Evolutionary conservation across 2,113 vertebrate genomes (phyloP), one percentile per base, ranked within the genome.

Genomic region (Coptodon bakossiorum): DNA sequence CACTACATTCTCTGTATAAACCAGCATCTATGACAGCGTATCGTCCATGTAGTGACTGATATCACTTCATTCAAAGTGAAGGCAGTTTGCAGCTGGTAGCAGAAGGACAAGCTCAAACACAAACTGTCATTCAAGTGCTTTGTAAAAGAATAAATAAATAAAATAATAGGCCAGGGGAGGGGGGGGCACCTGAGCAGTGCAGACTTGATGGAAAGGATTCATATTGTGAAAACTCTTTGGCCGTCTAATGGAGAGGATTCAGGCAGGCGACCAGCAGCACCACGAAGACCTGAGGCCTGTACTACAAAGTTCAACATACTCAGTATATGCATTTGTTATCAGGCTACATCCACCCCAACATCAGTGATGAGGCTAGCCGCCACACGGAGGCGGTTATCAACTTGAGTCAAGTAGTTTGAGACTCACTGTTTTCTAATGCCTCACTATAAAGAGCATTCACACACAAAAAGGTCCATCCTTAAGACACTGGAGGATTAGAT

Each of bases 101-200:
- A 7, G n/a, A 71, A 53, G 19, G 9, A n/a, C 22, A 22, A 43
- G 38, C 38, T 16, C 66, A 73, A 45, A 73, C 38, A 14, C 19
- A 57, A 59, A 31, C 27, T 1, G 5, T 63, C 56, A 61, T 16
- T 82, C 17, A 52, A 1, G 57, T 34, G 16, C 8, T 31, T 54
- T 24, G 38, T 24, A 4, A 27, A 24, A 24, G 17, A 7, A 50
- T 2, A 31, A 7, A 50, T 2, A 12, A 24, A 59, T 9, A 17
- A 61, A 17, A 31, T 29, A 59, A 50, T 9, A 22, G 13, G 56
- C 24, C 0, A 0, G 27, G 27, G 9, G 4, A 10, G 36, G 4
- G 36, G 36, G 36, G 56, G 0, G 56, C 87, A 84, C 83, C 82
- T 80, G 50, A 78, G 78, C 59, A 90, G 76, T 85, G 86, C 61